A percentile compares a stretch with the other conserved stretches of the same genome.
Evolutionary conservation across 92 coral and sea anemone genomes (phyloP).

Genomic region (Epizoanthus rinbou): DNA sequence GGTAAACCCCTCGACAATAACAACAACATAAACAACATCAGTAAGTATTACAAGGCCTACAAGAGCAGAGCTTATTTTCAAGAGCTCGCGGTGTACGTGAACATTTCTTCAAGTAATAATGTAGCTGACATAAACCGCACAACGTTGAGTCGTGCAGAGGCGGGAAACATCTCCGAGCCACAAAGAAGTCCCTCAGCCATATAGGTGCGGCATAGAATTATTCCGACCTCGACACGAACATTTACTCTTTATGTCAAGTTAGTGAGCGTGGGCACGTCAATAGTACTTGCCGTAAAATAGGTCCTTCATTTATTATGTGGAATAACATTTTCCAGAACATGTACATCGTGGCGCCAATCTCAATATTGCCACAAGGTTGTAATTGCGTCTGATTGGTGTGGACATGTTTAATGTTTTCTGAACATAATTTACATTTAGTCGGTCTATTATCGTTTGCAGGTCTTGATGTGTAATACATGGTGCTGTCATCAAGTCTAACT

Average conservation of each 20-base stretch:
- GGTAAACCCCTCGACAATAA: constrained; percentile 21
- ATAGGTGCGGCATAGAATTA: constrained; percentile 26
- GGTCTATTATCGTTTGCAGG: constrained; percentile 48
- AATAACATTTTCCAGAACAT: constrained; percentile 10
- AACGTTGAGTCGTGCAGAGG: constrained; percentile 1
- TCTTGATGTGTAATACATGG: constrained; percentile 31
- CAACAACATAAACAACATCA: not conserved
- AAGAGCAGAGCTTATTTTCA: constrained; percentile 6
- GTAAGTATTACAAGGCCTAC: not conserved
- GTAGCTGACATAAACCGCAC: not conserved
- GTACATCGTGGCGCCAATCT: constrained; percentile 10
- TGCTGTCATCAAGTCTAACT: constrained; percentile 41
- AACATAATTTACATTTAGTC: constrained; percentile 42
- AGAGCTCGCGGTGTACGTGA: not conserved
- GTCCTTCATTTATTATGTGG: constrained; percentile 7
- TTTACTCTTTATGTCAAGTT: not conserved
- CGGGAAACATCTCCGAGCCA: constrained; percentile 7
- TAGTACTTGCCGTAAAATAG: not conserved
- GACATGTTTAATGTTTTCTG: constrained; percentile 35
- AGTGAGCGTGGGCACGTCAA: not conserved
- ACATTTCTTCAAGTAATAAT: not conserved
- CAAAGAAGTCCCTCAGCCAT: constrained; percentile 25
- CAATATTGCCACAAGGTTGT: constrained; percentile 35
- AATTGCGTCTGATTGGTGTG: constrained; percentile 44
- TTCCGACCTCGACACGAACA: not conserved